Evolutionary conservation across 2,888 invertebrate genomes (phyloP), one percentile per base, ranked within the genome.

Genomic region (Lumbricus terrestris): DNA sequence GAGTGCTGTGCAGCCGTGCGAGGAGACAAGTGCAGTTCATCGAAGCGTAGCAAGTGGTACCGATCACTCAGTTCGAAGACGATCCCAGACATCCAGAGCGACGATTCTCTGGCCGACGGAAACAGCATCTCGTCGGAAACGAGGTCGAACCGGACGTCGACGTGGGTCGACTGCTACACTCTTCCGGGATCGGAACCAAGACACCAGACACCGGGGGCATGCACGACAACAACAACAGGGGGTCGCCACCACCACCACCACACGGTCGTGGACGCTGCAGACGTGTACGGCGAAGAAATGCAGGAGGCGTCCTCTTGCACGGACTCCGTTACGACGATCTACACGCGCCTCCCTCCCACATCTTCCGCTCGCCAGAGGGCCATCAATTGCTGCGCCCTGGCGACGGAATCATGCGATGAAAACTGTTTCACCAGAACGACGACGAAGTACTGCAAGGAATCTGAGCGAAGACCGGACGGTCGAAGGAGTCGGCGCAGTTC

Each of bases 81-180:
- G 5, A 35, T 35, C 37, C 18, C 23, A 34, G 85, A 85, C 37
- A 35, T 20, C 23, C 37, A 0, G 0, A 35, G 85, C 85, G 85
- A 85, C 4, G 85, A 15, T 35, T 85, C 85, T 23, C 3, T 34
- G 4, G 1, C 85, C 35, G 85, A 85, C 34, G n/a, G 20, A 37
- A 34, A 35, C 85, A 35, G 85, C 8, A 35, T 8, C 85, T 4
- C 18, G 35, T 35, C 37, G 6, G 37, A 85, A 37, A 23, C n/a
- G n/a, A 20, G 6, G 20, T 23, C 35, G 85, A 35, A 34, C 85
- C 34, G 34, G 6, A 85, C 85, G 85, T 85, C 85, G 23, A 37
- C 85, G 20, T 85, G 85, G 85, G 37, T 85, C 85, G 85, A 85
- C 85, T 37, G 85, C 16, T 85, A 35, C 85, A 85, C 34, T 85